Base-by-base conservation (phyloP, 2,797 vertebrate species). In the Caiman crocodilus region DNA sequence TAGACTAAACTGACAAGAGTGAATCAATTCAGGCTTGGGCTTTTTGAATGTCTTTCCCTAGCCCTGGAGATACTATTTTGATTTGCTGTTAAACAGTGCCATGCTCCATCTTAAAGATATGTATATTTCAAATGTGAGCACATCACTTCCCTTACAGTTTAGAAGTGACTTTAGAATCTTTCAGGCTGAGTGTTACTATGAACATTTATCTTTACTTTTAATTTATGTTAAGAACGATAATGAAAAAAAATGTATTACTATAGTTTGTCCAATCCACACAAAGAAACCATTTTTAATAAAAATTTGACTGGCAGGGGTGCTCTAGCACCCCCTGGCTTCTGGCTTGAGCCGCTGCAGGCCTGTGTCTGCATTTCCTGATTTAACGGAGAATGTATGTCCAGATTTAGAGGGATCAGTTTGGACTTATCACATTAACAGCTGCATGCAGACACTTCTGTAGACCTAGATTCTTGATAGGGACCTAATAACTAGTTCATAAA, bases 401-500 rank as follows among this genome's bases (percentile, higher is more conserved):
- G 35, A 35, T 4, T 2, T 35, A 88, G 84, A 56, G 85, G 2
- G 6, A 4, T 0, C 83, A 59, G 15, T 55, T n/a, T 64, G 42
- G 57, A 26, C 0, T 60, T 5, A 30, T 11, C 20, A 50, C 0
- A 1, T 0, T 11, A 15, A 28, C 42, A 23, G 15, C 23, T 4
- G 2, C 28, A 77, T 55, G 0, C 30, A 2, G 4, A 42, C 8
- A 57, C 35, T 26, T 71, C 64, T 30, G 75, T 8, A 20, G 4
- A 74, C 74, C 67, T 79, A 93, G 61, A 90, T 90, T 90, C 64
- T 84, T 67, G 91, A 84, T 76, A 76, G 69, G 87, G 82, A 96
- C 84, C 84, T 77, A 90, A 61, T 83, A 84, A 80, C 3, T 5
- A 7, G 7, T 87, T 71, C 89, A 57, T 21, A 60, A 90, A 90